Evolutionary conservation across 2,113 vertebrate species (phyloP).

Genomic region (Bostrychus sinensis): DNA sequence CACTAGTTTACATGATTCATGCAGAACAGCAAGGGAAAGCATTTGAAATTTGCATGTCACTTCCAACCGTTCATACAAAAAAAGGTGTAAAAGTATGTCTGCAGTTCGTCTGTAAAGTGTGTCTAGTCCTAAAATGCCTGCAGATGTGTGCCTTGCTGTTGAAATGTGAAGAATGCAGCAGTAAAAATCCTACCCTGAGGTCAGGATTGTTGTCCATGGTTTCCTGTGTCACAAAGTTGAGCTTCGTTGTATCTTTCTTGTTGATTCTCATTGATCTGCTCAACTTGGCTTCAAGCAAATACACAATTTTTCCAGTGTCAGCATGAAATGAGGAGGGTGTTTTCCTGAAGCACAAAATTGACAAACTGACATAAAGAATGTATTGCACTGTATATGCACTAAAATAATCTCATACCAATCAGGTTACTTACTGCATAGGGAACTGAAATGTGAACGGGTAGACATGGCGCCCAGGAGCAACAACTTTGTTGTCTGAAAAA

Average conservation of each 20-base stretch:
- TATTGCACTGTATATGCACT: not conserved
- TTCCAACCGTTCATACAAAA: no score
- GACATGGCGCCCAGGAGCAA: constrained; percentile 66
- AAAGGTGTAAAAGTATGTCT: no score
- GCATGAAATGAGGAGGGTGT: constrained; percentile 69
- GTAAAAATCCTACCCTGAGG: constrained; percentile 54
- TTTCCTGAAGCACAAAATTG: constrained; percentile 42
- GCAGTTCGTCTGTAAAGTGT: not conserved
- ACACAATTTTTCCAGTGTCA: constrained; percentile 64
- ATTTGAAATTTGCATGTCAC: no score
- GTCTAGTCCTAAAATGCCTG: not conserved
- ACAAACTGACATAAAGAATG: not conserved
- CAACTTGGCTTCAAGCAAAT: constrained; percentile 66
- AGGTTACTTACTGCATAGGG: constrained; percentile 66
- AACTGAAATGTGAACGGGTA: constrained; percentile 78
- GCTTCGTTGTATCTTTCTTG: constrained; percentile 46
- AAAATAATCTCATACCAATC: not conserved
- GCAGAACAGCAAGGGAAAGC: no score
- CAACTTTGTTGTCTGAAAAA: constrained; percentile 56
- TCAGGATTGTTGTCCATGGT: not conserved
- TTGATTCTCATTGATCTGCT: constrained; percentile 66
- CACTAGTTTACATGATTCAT: no score
- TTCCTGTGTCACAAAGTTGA: constrained; percentile 61
- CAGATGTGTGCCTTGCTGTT: not conserved
- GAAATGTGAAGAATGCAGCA: not conserved